These are phyloP conservation scores for Adelognathus sp. DNA, from an alignment of 2,888 invertebrate species.

Conservation along the genomic window DNA sequence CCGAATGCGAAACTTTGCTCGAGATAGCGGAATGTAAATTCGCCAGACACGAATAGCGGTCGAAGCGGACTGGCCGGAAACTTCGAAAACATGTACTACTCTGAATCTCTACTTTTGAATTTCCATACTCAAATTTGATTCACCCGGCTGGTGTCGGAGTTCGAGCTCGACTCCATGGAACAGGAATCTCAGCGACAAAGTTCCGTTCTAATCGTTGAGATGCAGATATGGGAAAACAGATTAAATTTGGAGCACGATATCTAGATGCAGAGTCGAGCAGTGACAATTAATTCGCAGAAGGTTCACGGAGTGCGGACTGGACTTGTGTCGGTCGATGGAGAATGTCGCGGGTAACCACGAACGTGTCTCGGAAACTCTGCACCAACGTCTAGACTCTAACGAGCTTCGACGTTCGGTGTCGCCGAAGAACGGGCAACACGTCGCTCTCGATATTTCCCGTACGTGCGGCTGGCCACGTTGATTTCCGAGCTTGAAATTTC, in stretches of 20 bases:
- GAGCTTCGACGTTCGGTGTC: constrained; percentile 12
- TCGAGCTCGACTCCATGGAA: neutral
- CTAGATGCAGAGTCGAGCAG: neutral
- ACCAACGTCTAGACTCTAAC: constrained; percentile 8
- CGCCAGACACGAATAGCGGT: neutral
- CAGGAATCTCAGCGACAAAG: neutral
- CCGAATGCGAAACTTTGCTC: neutral
- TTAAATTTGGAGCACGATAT: neutral
- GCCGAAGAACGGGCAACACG: neutral
- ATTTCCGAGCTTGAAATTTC: neutral
- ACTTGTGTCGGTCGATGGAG: neutral
- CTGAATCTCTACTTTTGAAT: neutral
- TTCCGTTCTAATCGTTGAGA: neutral
- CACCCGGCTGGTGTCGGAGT: neutral
- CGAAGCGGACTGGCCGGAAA: neutral
- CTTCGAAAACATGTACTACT: neutral
- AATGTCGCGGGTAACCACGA: constrained; percentile 16
- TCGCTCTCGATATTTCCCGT: constrained; percentile 3
- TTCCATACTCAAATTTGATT: neutral
- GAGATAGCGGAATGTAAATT: neutral
- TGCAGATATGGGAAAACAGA: neutral
- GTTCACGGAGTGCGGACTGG: neutral
- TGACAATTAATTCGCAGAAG: neutral
- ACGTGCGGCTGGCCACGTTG: neutral
- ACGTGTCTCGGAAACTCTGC: neutral